Base-by-base conservation (phyloP, 2,797 vertebrate species). In the Melanogrammus aeglefinus region DNA sequence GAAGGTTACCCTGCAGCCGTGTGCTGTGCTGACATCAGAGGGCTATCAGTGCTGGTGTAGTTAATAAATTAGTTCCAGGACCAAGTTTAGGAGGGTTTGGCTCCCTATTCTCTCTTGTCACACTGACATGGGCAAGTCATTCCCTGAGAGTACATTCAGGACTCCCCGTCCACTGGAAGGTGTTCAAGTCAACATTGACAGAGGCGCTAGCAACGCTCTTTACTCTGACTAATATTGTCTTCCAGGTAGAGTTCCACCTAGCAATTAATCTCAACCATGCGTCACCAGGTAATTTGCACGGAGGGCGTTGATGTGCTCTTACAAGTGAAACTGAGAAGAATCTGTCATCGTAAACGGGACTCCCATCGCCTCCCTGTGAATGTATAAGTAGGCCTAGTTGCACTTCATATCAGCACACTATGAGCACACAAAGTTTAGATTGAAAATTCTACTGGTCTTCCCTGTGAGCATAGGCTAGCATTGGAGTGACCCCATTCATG, bases 271-370 rank as follows among this genome's bases (percentile, higher is more conserved):
- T 27, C n/a, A 24, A 66, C n/a, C 57, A 66, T 66, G 21, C 9
- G n/a, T 24, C 57, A 66, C 18, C 7, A 21, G 5, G 18, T 57
- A 0, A 57, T 18, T 57, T 18, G 57, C 57, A 66, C 9, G 6
- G 8, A 27, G 57, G 57, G 57, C 57, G 57, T 66, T 5, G 8
- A n/a, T 69, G 14, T 12, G 63, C 63, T 24, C 63, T 12, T 69
- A 69, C 10, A 69, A 69, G 63, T 69, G 63, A 69, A 69, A 69
- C 63, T 69, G 63, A 69, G 63, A 69, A 69, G n/a, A 69, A 27
- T 3, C 63, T 27, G 63, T 27, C 63, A 69, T 24, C 10, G 24
- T 12, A 69, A 63, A 69, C 9, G 24, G 27, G 63, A 69, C 57
- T 27, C 63, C 63, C 63, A 69, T 29, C 27, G 63, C 63, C n/a